Evolutionary conservation across 1,140 invertebrate species (phyloP).

Genomic region (Branchinecta lynchi): DNA sequence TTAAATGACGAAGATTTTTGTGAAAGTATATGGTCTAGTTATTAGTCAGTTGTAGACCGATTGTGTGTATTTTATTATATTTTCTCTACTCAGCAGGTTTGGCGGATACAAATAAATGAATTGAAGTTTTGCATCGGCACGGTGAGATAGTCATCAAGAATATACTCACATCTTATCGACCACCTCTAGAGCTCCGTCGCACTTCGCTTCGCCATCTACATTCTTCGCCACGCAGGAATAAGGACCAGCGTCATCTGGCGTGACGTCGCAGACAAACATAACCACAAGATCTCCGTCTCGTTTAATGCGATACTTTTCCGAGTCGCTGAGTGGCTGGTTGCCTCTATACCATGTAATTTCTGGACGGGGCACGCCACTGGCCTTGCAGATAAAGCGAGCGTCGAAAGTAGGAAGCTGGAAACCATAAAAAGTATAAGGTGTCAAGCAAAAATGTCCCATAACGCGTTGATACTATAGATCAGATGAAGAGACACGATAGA

Average conservation of each 20-base stretch:
- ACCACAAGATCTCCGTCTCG: conserved; percentile 59
- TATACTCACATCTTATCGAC: conserved; percentile 61
- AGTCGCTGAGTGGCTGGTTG: conserved; percentile 45
- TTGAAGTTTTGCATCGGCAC: not conserved
- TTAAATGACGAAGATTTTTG: too few species aligned
- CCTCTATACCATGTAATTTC: conserved; percentile 72
- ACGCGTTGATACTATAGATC: too few species aligned
- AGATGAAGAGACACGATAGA: too few species aligned
- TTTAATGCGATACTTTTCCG: conserved; percentile 58
- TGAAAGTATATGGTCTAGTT: too few species aligned
- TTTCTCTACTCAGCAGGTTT: too few species aligned
- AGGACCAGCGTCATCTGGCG: conserved; percentile 46
- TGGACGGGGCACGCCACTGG: conserved; percentile 70
- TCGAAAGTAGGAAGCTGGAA: conserved; percentile 49
- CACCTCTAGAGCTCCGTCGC: conserved; percentile 52
- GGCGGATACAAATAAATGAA: not conserved
- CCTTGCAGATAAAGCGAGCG: conserved; percentile 61
- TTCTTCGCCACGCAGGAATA: conserved; percentile 65
- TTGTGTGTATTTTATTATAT: too few species aligned
- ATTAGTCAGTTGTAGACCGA: too few species aligned
- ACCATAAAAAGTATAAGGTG: not conserved
- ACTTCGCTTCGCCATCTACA: conserved; percentile 57
- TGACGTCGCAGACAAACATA: conserved; percentile 53
- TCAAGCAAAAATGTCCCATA: too few species aligned
- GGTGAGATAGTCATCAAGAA: too few species aligned